Evolutionary conservation across 2,797 vertebrate species (phyloP), one percentile per base, ranked within the genome.

Genomic region (Staurois parvus): DNA sequence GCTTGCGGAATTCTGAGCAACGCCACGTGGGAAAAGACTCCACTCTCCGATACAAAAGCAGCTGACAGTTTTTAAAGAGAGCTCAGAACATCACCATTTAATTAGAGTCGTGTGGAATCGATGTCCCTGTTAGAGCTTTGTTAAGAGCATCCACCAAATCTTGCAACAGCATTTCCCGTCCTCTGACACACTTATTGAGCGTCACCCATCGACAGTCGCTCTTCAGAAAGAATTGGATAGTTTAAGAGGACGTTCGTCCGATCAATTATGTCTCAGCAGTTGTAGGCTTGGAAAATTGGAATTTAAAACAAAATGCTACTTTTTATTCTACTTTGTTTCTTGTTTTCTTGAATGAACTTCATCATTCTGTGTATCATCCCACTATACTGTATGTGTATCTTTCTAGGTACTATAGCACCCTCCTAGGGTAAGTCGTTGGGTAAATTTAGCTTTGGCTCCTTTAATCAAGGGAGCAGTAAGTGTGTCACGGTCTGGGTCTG

Each of bases 61-160:
- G 21, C 73, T 56, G 73, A 76, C 72, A 34, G 34, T 15, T 26
- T 40, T 21, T 72, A 56, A 83, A 28, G 15, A 72, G 62, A 24
- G 21, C 52, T 5, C 21, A 59, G 4, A 24, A 59, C 69, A 29
- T 34, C 26, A 40, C 19, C 76, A 74, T 48, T 68, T 85, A 67
- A 80, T 72, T 64, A 85, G 72, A 34, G 69, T 72, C 68, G 29
- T 45, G 76, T 62, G 24, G 42, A 85, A 79, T 85, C 83, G 79
- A 79, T 79, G 17, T 56, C 26, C 17, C n/a, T n/a, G 52, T 19
- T 29, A 45, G 29, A 84, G 52, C 76, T 26, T 79, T 73, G 83
- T 80, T 59, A 67, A n/a, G 83, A 45, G 67, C 34, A 0, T 15
- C 75, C 48, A 30, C 66, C 30, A 24, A 17, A 48, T 73, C 21